These are phyloP conservation scores for Heptascelio sp. DNA, from an alignment of 2,888 invertebrate species.

Conservation along the genomic window DNA sequence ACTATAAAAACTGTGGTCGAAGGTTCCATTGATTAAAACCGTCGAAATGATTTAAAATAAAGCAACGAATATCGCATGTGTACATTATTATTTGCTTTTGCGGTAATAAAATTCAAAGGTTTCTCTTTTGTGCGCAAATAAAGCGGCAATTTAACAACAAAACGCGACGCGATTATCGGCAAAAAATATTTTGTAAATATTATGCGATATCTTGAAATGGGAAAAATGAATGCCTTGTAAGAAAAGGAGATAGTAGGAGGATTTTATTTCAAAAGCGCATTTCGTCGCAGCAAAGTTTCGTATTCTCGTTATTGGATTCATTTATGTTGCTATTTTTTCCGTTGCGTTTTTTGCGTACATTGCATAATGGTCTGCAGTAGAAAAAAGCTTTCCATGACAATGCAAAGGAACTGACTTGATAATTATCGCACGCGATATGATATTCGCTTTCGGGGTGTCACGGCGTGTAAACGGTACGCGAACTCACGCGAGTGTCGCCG, in stretches of 20 bases:
- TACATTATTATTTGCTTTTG: background rate
- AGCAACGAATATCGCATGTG: background rate
- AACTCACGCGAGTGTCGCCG: conserved; percentile 65
- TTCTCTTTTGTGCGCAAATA: background rate
- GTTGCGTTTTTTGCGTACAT: conserved; percentile 44
- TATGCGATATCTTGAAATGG: conserved; percentile 20
- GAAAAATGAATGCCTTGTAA: conserved; percentile 21
- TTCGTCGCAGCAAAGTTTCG: conserved; percentile 49
- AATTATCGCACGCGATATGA: conserved; percentile 70
- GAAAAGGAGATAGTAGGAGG: conserved; percentile 9
- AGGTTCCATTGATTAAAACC: no score
- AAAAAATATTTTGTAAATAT: conserved; percentile 34
- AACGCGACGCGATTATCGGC: conserved; percentile 1
- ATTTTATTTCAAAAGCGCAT: conserved; percentile 48
- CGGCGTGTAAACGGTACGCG: conserved; percentile 67
- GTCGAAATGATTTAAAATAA: no score
- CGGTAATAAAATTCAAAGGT: conserved; percentile 4
- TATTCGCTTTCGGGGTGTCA: conserved; percentile 71
- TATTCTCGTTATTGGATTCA: conserved; percentile 55
- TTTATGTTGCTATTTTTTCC: conserved; percentile 44
- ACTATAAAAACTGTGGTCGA: no score
- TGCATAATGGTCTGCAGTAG: conserved; percentile 55
- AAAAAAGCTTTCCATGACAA: conserved; percentile 64
- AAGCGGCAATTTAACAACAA: background rate
- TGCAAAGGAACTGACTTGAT: conserved; percentile 62